Base-by-base conservation (phyloP, 2,113 vertebrate genomes). In the Caretta caretta region DNA sequence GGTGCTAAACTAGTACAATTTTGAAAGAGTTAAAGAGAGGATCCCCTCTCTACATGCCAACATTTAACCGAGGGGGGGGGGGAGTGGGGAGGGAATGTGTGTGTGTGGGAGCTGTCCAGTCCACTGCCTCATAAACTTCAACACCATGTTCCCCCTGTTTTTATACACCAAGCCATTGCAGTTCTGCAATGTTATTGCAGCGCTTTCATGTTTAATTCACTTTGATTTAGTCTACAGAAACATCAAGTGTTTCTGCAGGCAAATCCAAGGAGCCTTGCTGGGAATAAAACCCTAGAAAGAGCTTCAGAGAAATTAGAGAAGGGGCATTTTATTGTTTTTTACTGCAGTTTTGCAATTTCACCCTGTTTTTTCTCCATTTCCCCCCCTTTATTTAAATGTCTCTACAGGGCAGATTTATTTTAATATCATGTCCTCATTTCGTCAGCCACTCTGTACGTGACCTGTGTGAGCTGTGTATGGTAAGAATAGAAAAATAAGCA, bases 181-280 rank as follows among this genome's bases (percentile, higher is more conserved):
- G 92, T 96, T 92, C 88, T 97, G 93, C 95, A 93, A 46, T 84
- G 95, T 97, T 98, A 98, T 98, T 98, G 98, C 96, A 98, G 98
- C 96, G 97, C 98, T 99, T 99, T 99, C 99, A 99, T 99, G 99
- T 99, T 99, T 99, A 99, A 99, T 99, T 99, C 98, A 97, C 98
- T 99, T 99, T 99, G 99, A 99, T 99, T 99, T 99, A 97, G 97
- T 98, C 97, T 98, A 95, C 92, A 97, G 97, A 98, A 98, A 98
- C 98, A 97, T 96, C 97, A 97, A 98, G 82, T 96, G 85, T 98
- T 98, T 98, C 96, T 97, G 88, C 79, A 96, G 97, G 96, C 96
- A 97, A 96, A 95, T 97, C 90, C 51, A 81, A 98, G 94, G 87
- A 96, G 94, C 29, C 92, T 97, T 93, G 93, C 82, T 96, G 97